Percentiles rank a stretch among this genome's conserved stretches.
phyloP scores from a whole-genome alignment of 2,797 vertebrate species.

The Moxostoma hubbsi region DNA sequence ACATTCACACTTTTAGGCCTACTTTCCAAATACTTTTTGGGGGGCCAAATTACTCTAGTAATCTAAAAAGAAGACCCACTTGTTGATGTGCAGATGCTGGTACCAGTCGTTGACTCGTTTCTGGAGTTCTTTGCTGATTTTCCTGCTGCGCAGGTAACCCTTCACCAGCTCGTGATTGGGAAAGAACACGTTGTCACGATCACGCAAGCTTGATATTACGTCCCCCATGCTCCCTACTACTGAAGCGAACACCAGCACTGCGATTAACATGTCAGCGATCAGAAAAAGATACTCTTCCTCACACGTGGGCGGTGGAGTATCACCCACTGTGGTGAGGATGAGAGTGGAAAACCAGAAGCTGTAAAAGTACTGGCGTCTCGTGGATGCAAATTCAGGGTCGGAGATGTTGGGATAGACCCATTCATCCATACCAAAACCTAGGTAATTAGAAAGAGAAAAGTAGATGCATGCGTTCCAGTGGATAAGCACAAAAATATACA shows the following conservation, averaged over 20 bases:
- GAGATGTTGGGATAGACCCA: conserved; percentile 91
- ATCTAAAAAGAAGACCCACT: conserved; percentile 38
- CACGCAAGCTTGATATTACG: conserved; percentile 82
- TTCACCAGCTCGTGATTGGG: conserved; percentile 86
- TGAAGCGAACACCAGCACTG: conserved; percentile 91
- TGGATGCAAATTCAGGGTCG: conserved; percentile 67
- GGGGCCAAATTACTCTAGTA: not conserved
- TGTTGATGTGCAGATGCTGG: conserved; percentile 88
- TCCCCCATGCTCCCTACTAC: conserved; percentile 88
- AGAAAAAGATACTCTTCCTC: conserved; percentile 89
- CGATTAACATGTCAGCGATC: conserved; percentile 86
- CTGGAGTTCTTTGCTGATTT: conserved; percentile 74
- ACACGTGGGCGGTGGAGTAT: conserved; percentile 76
- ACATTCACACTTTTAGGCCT: no score
- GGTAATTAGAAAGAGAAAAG: conserved; percentile 83
- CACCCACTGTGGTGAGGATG: conserved; percentile 89
- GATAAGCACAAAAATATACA: conserved; percentile 87
- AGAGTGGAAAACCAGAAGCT: conserved; percentile 92
- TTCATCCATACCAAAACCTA: conserved; percentile 83
- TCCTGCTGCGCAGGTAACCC: conserved; percentile 81
- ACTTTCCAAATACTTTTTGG: not conserved
- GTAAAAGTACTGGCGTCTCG: conserved; percentile 87
- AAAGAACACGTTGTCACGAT: conserved; percentile 84
- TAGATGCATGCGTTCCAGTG: conserved; percentile 94
- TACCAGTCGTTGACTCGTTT: conserved; percentile 85